Percentiles rank a stretch among this genome's conserved stretches.
Evolutionary conservation across 1,140 invertebrate species (phyloP).

Genomic region (Phthorimaea operculella): DNA sequence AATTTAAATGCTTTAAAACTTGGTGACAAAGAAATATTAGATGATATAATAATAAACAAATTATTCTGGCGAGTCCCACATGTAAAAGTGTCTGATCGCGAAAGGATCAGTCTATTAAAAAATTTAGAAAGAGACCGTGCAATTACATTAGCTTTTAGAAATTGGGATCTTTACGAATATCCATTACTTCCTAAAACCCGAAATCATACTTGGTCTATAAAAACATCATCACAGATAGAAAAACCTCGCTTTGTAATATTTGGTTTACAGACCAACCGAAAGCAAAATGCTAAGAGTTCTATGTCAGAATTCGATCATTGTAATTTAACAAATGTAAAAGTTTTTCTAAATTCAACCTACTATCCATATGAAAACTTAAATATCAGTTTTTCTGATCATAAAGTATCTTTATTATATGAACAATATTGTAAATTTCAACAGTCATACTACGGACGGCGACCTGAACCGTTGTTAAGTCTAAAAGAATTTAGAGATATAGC

Average conservation of each 20-base stretch:
- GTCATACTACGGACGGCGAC: slow-evolving; percentile 11
- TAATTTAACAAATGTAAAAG: slow-evolving; percentile 11
- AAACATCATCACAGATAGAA: slow-evolving; percentile 30
- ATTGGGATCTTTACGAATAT: slow-evolving; percentile 50
- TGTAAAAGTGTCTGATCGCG: slow-evolving; percentile 13
- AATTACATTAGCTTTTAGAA: slow-evolving; percentile 33
- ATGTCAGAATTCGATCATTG: slow-evolving; percentile 12
- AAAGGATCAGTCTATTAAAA: slow-evolving; percentile 21
- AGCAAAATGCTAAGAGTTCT: slow-evolving; percentile 8
- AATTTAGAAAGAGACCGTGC: slow-evolving; percentile 23
- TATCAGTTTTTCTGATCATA: slow-evolving; percentile 13
- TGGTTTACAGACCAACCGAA: slow-evolving; percentile 11
- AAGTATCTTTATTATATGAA: slow-evolving; percentile 15
- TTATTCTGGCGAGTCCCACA: slow-evolving; percentile 16
- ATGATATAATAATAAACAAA: slow-evolving; percentile 11
- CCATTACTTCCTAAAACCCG: slow-evolving; percentile 29
- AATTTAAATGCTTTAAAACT: slow-evolving; percentile 28
- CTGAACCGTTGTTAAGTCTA: slow-evolving; percentile 14
- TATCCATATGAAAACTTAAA: slow-evolving; percentile 14
- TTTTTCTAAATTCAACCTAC: slow-evolving; percentile 13
- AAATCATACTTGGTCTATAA: slow-evolving; percentile 34
- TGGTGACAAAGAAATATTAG: slow-evolving; percentile 4
- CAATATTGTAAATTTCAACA: slow-evolving; percentile 16
- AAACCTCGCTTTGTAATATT: slow-evolving; percentile 28
- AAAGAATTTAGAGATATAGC: slow-evolving; percentile 17